phyloP scores from a whole-genome alignment of 1,140 invertebrate genomes.

The Pectinophora gossypiella region DNA sequence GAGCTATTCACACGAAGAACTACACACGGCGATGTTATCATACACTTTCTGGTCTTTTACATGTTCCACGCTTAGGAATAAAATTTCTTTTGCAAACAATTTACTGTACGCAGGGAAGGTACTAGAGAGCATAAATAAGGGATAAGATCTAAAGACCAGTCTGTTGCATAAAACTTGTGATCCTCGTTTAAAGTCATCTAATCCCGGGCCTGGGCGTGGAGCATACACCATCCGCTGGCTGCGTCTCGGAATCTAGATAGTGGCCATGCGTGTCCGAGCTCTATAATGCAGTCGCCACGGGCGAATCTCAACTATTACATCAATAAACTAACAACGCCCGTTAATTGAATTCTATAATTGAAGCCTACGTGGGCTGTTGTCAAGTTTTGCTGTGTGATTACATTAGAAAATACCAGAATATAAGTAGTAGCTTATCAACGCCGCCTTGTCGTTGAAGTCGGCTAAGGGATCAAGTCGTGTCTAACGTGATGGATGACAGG shows the following conservation, averaged over 20 bases:
- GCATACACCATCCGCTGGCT: slow-evolving; percentile 29
- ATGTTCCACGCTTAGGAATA: not conserved
- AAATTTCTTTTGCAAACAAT: not conserved
- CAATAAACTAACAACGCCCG: slow-evolving; percentile 36
- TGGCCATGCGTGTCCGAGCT: slow-evolving; percentile 36
- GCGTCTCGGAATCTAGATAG: slow-evolving; percentile 36
- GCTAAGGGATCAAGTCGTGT: no score
- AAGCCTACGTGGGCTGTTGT: slow-evolving; percentile 20
- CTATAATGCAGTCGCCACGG: slow-evolving; percentile 36
- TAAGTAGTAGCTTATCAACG: no score
- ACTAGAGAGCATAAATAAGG: not conserved
- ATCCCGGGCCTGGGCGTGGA: slow-evolving; percentile 34
- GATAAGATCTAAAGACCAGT: slow-evolving; percentile 1
- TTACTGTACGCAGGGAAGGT: not conserved
- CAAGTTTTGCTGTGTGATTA: slow-evolving; percentile 3
- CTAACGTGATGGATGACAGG: no score
- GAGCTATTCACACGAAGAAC: no score
- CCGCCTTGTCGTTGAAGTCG: no score
- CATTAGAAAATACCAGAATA: no score
- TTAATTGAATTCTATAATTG: slow-evolving; percentile 45
- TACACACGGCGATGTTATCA: no score
- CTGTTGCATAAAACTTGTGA: not conserved
- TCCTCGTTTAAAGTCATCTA: slow-evolving; percentile 22
- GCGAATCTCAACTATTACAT: slow-evolving; percentile 39
- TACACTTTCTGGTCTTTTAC: no score